These are phyloP conservation scores for Eupithecia centaureata DNA, from an alignment of 2,888 invertebrate species.

Conservation along the genomic window DNA sequence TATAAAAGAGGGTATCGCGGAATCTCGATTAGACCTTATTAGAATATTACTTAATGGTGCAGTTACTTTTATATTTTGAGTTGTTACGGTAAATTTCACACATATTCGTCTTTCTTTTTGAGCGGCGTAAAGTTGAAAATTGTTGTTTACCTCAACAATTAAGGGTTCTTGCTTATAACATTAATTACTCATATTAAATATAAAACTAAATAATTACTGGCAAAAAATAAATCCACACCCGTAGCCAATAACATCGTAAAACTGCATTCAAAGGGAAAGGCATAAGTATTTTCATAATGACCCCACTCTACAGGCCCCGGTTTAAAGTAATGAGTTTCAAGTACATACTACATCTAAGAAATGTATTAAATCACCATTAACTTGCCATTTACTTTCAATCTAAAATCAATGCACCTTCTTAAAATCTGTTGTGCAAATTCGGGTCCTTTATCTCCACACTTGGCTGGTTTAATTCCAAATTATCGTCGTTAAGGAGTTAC, in stretches of 20 bases:
- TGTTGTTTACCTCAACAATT: too few relatives aligned
- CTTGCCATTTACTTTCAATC: background rate
- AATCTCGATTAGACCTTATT: background rate
- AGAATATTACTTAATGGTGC: conserved; percentile 3
- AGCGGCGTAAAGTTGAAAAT: too few relatives aligned
- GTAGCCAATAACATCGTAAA: background rate
- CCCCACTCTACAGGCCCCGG: background rate
- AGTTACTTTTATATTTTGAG: background rate
- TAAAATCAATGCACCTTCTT: conserved; percentile 51
- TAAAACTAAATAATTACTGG: too few relatives aligned
- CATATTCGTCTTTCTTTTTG: background rate
- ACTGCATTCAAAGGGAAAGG: background rate
- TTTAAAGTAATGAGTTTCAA: background rate
- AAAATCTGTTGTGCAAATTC: conserved; percentile 63
- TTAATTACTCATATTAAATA: too few relatives aligned
- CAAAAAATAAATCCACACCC: too few relatives aligned
- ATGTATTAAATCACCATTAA: background rate
- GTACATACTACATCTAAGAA: background rate
- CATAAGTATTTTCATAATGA: background rate
- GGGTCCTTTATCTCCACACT: conserved; percentile 68
- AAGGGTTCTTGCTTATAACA: too few relatives aligned
- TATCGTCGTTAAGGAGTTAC: conserved; percentile 73
- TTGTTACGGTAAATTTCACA: background rate
- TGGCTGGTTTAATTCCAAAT: conserved; percentile 68
- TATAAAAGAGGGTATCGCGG: background rate